Percentiles rank a stretch among this genome's conserved stretches.
These are phyloP conservation scores for Drosophila falleni DNA, from an alignment of 2,888 invertebrate genomes.

Conservation along the genomic window DNA sequence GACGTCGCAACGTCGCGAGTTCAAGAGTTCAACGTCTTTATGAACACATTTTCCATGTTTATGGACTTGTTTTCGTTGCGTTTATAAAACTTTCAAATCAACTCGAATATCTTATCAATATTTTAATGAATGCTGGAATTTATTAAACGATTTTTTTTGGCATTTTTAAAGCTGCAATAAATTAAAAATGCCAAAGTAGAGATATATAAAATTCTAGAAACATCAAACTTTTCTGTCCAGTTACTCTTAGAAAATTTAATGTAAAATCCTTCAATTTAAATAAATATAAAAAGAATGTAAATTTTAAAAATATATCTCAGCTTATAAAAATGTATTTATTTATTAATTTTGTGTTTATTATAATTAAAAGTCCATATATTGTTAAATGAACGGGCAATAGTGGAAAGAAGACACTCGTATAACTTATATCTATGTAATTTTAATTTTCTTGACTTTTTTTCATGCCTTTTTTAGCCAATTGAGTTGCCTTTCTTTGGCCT, in stretches of 20 bases:
- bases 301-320: no score
- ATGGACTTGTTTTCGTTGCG: conserved; percentile 41
- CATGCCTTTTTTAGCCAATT: conserved; percentile 49
- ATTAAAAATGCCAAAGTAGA: not conserved
- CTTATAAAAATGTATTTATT: not conserved
- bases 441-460: not conserved
- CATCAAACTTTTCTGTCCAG: no score
- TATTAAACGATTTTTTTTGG: not conserved
- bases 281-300: not conserved
- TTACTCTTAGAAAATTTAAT: not conserved
- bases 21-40: conserved; percentile 72
- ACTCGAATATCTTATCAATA: conserved; percentile 11
- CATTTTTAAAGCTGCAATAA: not conserved
- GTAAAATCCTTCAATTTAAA: not conserved
- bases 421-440: no score
- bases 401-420: not conserved
- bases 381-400: no score
- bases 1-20: conserved; percentile 40
- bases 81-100: conserved; percentile 4
- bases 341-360: not conserved
- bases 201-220: not conserved
- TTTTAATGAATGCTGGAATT: not conserved
- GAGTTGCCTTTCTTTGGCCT: conserved; percentile 42
- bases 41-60: conserved; percentile 61
- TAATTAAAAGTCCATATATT: no score